Evolutionary conservation across 1,140 invertebrate genomes (phyloP), one percentile per base, ranked within the genome.

Genomic region (Leucophenga varia): DNA sequence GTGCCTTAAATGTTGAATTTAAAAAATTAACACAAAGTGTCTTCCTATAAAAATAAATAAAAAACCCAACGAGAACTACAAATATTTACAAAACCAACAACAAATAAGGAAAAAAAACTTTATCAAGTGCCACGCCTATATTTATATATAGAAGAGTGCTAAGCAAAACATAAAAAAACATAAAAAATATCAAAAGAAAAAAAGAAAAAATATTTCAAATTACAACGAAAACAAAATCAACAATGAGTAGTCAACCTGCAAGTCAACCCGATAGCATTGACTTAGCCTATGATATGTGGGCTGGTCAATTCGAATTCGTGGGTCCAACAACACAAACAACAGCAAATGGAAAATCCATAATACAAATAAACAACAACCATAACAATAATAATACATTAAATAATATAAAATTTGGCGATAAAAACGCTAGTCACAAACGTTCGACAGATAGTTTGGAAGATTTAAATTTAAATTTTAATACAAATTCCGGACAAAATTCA

Each of bases 281-380:
- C 51, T 77, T 90, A 64, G 88, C 89, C 71, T 88, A 88, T 75
- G 89, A 91, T 70, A 84, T 90, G 80, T 90, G 88, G 88, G 86
- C 90, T 68, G 89, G 88, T 35, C 89, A 91, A 77, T 91, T 91
- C 72, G 86, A 89, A 75, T 89, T 90, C 72, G 81, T 88, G 53
- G 87, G 86, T 37, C 68, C 61, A 43, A 59, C 65, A 31, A 58
- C 68, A 4, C 31, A 19, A 25, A 46, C 43, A 10, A n/a, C n/a
- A n/a, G n/a, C n/a, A n/a, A n/a, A n/a, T n/a, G n/a, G n/a, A n/a
- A n/a, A n/a, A n/a, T n/a, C n/a, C n/a, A n/a, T n/a, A n/a, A n/a
- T n/a, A n/a, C 25, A 28, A 10, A 25, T 18, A 10, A 42, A 16
- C 20, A 50, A 43, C 49, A 45, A 30, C 47, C 46, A 45, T 44